Evolutionary conservation across 2,113 vertebrate genomes (phyloP).

Genomic region (Hydropotes inermis): DNA sequence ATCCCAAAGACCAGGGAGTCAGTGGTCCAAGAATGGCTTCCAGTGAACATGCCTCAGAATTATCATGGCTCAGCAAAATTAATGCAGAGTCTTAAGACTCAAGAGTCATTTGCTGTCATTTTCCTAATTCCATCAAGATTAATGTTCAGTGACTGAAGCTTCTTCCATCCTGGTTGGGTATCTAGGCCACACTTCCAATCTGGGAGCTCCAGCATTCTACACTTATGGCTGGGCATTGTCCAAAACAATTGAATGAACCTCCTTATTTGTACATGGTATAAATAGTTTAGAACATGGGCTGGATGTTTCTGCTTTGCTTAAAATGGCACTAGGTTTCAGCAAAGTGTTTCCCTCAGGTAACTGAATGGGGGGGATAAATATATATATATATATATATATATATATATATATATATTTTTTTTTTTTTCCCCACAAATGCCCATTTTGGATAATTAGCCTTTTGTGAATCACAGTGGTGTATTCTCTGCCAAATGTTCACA

Average conservation of each 20-base stretch:
- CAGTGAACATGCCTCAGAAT: not conserved
- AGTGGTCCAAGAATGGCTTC: not conserved
- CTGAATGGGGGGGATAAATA: not conserved
- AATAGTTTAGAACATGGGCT: not conserved
- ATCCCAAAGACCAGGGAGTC: not conserved
- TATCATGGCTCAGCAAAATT: not conserved
- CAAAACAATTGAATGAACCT: not conserved
- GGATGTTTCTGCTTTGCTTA: not conserved
- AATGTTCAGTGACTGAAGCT: not conserved
- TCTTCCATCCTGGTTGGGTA: not conserved
- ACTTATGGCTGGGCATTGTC: not conserved
- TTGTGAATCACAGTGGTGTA: not conserved
- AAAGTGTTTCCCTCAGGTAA: not conserved
- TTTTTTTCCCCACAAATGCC: not conserved
- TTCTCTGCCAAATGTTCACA: not conserved
- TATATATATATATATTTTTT: not conserved
- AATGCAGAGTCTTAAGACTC: not conserved
- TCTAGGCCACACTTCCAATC: not conserved
- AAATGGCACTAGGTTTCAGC: not conserved
- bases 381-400: not conserved
- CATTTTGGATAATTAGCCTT: slow-evolving; percentile 4
- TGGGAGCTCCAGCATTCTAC: not conserved
- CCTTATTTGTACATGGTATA: not conserved
- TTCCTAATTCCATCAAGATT: not conserved
- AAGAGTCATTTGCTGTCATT: not conserved